Evolutionary conservation across 2,888 invertebrate genomes (phyloP).

Genomic region (Merodon equestris): DNA sequence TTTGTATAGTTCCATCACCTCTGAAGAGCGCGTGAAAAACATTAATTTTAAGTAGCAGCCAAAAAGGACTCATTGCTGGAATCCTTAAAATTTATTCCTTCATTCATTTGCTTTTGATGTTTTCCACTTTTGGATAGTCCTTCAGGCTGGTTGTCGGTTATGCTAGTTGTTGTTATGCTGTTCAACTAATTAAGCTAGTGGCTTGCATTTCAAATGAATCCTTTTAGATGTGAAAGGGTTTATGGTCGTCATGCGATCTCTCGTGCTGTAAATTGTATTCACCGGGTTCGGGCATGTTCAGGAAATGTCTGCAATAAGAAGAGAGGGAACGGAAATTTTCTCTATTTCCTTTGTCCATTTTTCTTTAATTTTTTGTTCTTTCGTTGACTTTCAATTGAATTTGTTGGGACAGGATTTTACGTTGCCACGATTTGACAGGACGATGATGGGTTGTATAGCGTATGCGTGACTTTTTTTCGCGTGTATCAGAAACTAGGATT

Average conservation of each 20-base stretch:
- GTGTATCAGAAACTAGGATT: no score
- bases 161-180: conserved; percentile 10
- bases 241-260: conserved; percentile 50
- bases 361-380: conserved; percentile 1
- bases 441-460: conserved; percentile 23
- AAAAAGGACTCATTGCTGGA: neutral
- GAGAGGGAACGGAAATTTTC: conserved; percentile 14
- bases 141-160: no score
- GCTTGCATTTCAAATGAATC: conserved; percentile 32
- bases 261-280: conserved; percentile 54
- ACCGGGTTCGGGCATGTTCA: conserved; percentile 37
- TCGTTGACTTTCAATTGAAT: neutral
- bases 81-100: conserved; percentile 5
- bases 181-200: conserved; percentile 51
- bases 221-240: neutral
- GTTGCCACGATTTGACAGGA: neutral
- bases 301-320: conserved; percentile 37
- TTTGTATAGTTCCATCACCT: conserved; percentile 20
- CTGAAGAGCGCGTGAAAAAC: conserved; percentile 46
- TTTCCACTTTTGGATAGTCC: no score
- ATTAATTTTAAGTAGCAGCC: conserved; percentile 50
- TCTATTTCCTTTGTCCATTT: neutral
- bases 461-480: conserved; percentile 50
- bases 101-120: no score
- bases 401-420: conserved; percentile 4